Conservation (phyloP, 2,797 vertebrate species). For the Peromyscus eremicus region DNA sequence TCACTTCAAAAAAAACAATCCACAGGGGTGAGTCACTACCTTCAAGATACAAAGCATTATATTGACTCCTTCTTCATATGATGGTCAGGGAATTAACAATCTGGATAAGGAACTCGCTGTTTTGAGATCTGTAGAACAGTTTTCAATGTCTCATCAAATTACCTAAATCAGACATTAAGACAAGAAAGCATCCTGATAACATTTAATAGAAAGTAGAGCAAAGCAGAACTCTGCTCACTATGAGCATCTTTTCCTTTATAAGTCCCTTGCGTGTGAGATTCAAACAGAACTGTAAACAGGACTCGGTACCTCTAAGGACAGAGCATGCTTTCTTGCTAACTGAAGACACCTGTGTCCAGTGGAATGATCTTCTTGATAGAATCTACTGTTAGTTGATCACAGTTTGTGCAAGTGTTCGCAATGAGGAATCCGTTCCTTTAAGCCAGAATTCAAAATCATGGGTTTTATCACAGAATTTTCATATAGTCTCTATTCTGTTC, state of each 20-base stretch:
- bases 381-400: not conserved
- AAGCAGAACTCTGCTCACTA: not conserved
- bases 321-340: no score
- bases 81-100: not conserved
- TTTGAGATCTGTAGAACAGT: not conserved
- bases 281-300: not conserved
- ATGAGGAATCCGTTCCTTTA: not conserved
- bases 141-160: not conserved
- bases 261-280: not conserved
- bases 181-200: not conserved
- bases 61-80: not conserved
- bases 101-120: not conserved
- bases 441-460: not conserved
- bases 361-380: not conserved
- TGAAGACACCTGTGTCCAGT: not conserved
- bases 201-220: not conserved
- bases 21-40: not conserved
- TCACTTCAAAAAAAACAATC: constrained; percentile 18
- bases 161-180: not conserved
- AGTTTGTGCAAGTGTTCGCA: not conserved
- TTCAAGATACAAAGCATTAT: not conserved
- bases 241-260: not conserved
- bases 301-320: not conserved
- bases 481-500: not conserved
- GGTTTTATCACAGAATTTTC: not conserved